Base-by-base conservation (phyloP, 2,797 vertebrate genomes). In the Corythornis leucogaster region DNA sequence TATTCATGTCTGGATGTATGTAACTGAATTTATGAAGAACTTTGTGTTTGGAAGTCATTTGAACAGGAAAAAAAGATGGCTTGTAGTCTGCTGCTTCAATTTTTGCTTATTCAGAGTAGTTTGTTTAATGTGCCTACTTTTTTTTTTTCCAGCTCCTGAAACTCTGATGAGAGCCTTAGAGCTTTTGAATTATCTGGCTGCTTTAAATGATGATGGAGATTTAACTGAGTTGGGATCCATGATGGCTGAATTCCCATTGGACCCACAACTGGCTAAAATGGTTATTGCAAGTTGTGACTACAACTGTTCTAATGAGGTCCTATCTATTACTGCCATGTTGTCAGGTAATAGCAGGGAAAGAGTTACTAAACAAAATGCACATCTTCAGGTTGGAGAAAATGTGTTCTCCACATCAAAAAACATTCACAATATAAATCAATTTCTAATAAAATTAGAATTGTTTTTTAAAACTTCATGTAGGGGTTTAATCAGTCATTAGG, bases 291-390 rank as follows among this genome's bases (percentile, higher is more conserved):
- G 99, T 98, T 99, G 99, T 97, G 99, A 99, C 97, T 99, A 99
- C 98, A 99, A 99, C 98, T 99, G 99, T 98, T 99, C 99, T 97
- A 99, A 99, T 85, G 99, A 99, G 99, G 99, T 99, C 98, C 99
- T 99, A 92, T 99, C 99, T 98, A 99, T 99, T 97, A 99, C 99
- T 94, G 99, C 99, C 97, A 99, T 99, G 99, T 97, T 99, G 98
- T 99, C 99, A 99, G 99, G 99, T 99, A 99, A 99, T 99, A 98
- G 97, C 98, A 98, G 97, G 97, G 96, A 94, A 92, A 95, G 97
- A 93, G 93, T 96, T 78, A 33, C 92, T 87, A 89, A 90, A 90
- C 92, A 95, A 96, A 95, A 63, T 82, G 83, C 91, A 95, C 7
- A 87, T 95, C 92, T 76, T 95, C 94, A 93, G 55, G 97, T 95